These are phyloP conservation scores for Cephus rjabovi DNA, from an alignment of 2,888 invertebrate genomes.

Conservation along the genomic window DNA sequence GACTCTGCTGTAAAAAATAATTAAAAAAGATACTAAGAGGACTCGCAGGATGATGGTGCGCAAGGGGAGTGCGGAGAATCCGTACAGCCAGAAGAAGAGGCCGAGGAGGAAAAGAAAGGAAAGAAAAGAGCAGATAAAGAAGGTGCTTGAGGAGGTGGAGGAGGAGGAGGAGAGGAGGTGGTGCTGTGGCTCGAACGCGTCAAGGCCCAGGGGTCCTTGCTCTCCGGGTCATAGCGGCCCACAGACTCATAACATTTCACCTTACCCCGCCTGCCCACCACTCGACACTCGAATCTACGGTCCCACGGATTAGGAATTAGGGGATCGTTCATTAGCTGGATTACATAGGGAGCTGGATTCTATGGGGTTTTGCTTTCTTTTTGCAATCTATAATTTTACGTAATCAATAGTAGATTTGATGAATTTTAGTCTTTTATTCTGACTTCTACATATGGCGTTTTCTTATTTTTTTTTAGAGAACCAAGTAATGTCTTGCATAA, in stretches of 20 bases:
- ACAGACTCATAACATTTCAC: slow-evolving; percentile 47
- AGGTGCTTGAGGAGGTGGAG: slow-evolving; percentile 17
- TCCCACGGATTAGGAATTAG: slow-evolving; percentile 4
- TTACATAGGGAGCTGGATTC: too few species aligned
- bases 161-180: slow-evolving; percentile 29
- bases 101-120: slow-evolving; percentile 25
- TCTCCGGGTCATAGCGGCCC: slow-evolving; percentile 54
- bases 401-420: too few species aligned
- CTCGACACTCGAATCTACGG: slow-evolving; percentile 33
- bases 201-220: slow-evolving; percentile 64
- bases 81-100: slow-evolving; percentile 16
- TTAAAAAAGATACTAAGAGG: slow-evolving; percentile 50
- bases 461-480: too few species aligned
- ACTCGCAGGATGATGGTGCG: slow-evolving; percentile 24
- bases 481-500: too few species aligned
- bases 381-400: too few species aligned
- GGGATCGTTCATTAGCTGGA: background rate
- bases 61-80: slow-evolving; percentile 27
- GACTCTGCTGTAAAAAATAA: slow-evolving; percentile 41
- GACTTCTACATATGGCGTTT: too few species aligned
- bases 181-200: slow-evolving; percentile 43
- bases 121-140: slow-evolving; percentile 28
- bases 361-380: too few species aligned
- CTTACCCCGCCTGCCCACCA: slow-evolving; percentile 2
- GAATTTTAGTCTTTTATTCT: too few species aligned